Evolutionary conservation across 1,140 invertebrate species (phyloP).

Genomic region (Anadara kagoshimensis): DNA sequence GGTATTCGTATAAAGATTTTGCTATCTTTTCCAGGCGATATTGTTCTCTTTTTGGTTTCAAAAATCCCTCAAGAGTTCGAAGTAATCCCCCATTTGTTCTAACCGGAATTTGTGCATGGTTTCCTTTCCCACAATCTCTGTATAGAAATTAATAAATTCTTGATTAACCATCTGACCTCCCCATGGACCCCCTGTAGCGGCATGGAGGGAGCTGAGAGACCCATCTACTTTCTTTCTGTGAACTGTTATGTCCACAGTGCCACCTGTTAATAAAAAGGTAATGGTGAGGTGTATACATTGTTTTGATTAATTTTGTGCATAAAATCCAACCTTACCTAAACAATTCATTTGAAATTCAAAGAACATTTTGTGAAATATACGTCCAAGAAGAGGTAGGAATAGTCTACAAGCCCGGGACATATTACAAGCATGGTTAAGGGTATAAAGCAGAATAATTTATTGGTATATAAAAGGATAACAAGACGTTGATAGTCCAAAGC

Average conservation of each 20-base stretch:
- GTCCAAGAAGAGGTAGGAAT: too few relatives aligned
- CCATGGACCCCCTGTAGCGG: constrained; percentile 77
- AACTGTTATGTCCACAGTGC: constrained; percentile 80
- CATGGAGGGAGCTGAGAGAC: constrained; percentile 77
- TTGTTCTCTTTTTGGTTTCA: constrained; percentile 36
- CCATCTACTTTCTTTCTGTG: constrained; percentile 76
- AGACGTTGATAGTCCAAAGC: too few relatives aligned
- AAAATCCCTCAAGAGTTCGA: constrained; percentile 38
- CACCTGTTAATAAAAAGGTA: constrained; percentile 62
- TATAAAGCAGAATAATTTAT: too few relatives aligned
- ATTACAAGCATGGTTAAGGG: too few relatives aligned
- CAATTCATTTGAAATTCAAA: too few relatives aligned
- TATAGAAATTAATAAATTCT: constrained; percentile 27
- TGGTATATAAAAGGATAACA: too few relatives aligned
- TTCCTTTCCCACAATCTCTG: constrained; percentile 28
- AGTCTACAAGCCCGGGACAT: too few relatives aligned
- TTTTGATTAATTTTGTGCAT: too few relatives aligned
- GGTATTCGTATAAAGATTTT: constrained; percentile 30
- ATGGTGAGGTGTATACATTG: not conserved
- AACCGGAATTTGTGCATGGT: constrained; percentile 20
- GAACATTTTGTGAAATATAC: too few relatives aligned
- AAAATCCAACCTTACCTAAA: too few relatives aligned
- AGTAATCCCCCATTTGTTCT: constrained; percentile 22
- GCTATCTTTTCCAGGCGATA: constrained; percentile 2
- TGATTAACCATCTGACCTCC: constrained; percentile 70